Base-by-base conservation (phyloP, 1,140 invertebrate genomes). In the Cecropterus lyciades region DNA sequence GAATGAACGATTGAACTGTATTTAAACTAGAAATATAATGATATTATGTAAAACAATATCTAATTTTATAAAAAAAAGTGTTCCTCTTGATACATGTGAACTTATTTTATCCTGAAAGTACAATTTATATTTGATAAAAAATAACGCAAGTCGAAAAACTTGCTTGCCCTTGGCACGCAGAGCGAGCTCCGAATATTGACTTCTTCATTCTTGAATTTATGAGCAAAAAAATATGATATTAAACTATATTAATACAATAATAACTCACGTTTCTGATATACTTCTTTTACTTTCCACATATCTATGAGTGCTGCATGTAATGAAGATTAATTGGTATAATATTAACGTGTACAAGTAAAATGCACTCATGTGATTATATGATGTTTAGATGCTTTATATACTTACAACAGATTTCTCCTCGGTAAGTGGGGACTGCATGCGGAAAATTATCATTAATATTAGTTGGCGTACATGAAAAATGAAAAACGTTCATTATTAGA, bases 351-450 rank as follows among this genome's bases (percentile, higher is more conserved):
- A 15, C 51, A 11, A 60, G 48, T 37, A 64, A 71, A 64, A 10
- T 66, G 33, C 16, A 37, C 45, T 65, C 30, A 8, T 14, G 37
- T 46, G 40, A 56, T 33, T 70, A 59, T 59, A 33, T 51, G 9
- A 51, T 37, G 15, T 37, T 33, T 49, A 40, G 60, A 45, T 8
- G 14, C 24, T 40, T n/a, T 62, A 83, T 92, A 93, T 37, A 37
- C 92, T 92, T 70, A 93, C 92, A 92, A 87, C 6, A 89, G 80
- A 79, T 93, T 79, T 82, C 90, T 87, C 81, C 92, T 82, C 60
- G 89, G 87, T 88, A 93, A 92, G 73, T 92, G 92, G 51, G 92
- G 85, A 86, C 92, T 93, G 91, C 88, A 92, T 92, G 88, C 88
- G 76, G 69, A 87, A 88, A 90, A 86, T 83, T 71, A 70, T 70